Base-by-base conservation (phyloP, 2,888 invertebrate species). In the Empis livida region DNA sequence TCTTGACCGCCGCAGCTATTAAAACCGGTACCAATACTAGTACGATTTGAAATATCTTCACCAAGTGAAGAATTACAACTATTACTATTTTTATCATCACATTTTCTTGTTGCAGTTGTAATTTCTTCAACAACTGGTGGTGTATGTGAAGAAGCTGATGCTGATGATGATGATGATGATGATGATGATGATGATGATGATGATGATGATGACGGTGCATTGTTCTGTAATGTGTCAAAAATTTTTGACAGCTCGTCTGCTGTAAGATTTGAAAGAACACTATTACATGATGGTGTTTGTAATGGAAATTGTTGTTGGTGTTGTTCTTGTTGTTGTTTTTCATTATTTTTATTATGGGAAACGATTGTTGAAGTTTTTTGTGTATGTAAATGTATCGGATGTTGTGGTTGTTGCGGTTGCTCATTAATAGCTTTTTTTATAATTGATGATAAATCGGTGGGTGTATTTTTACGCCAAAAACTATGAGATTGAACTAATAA, bases 351-450 rank as follows among this genome's bases (percentile, higher is more conserved):
- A 35, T 5, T n/a, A 8, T n/a, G 35, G 3, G 2, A 2, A 5
- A 8, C 35, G 2, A 35, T 13, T 5, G 5, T 13, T 35, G n/a
- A 13, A 13, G 3, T 32, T 35, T 35, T 35, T n/a, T 35, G 13
- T 27, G 23, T 27, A 9, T 27, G 23, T 8, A 27, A 27, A 27
- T 27, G 9, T 27, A 27, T 9, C 9, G 23, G 23, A 27, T 27
- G 23, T 38, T 45, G 38, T 30, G 47, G 50, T 39, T 50, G 46
- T 39, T 48, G 43, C 27, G 45, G 35, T 11, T 40, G 35, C 39
- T 52, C 49, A 35, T 47, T 45, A 23, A 53, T 53, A 32, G 50
- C 54, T 43, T 50, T 40, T 39, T 53, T 51, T 3, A 53, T 51
- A 30, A 54, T 54, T 16, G 42, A 46, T 15, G 50, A 47, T 14